Conservation (phyloP, 2,797 vertebrate genomes). For the Anomalospiza imberbis region DNA sequence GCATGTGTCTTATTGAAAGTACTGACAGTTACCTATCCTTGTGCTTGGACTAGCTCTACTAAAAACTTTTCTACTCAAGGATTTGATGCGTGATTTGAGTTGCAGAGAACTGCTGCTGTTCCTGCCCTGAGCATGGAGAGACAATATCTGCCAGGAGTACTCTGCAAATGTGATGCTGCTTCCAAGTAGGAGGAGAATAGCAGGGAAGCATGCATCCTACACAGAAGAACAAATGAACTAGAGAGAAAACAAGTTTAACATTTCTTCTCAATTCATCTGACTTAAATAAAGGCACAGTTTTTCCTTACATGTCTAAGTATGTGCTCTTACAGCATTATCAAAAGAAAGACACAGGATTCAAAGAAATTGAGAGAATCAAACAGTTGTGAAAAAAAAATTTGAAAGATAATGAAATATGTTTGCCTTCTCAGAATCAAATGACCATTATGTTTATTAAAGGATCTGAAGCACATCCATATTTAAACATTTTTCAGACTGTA, state of each 20-base stretch:
- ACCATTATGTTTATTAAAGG: not conserved
- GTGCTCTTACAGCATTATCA: fast-evolving
- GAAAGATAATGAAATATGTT: not conserved
- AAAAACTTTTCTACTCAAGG: not conserved
- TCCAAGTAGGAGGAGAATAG: not conserved
- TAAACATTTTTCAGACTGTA: not conserved
- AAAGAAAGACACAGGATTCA: not conserved
- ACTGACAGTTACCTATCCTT: not conserved
- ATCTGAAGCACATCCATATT: not conserved
- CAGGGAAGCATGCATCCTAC: not conserved
- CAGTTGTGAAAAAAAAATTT: not conserved
- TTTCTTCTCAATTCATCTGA: not conserved
- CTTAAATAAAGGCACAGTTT: not conserved
- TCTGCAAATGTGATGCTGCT: not conserved
- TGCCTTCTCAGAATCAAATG: not conserved
- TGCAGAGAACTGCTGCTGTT: not conserved
- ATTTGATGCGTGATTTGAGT: not conserved
- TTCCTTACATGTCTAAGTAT: not conserved
- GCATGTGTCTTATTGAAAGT: not conserved
- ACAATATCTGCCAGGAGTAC: not conserved
- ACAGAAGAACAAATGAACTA: not conserved
- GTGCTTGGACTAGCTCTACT: not conserved
- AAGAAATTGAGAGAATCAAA: not conserved
- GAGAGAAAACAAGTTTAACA: not conserved
- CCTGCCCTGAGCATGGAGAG: not conserved